Conservation (phyloP, 2,888 invertebrate species). For the Rhingia campestris region DNA sequence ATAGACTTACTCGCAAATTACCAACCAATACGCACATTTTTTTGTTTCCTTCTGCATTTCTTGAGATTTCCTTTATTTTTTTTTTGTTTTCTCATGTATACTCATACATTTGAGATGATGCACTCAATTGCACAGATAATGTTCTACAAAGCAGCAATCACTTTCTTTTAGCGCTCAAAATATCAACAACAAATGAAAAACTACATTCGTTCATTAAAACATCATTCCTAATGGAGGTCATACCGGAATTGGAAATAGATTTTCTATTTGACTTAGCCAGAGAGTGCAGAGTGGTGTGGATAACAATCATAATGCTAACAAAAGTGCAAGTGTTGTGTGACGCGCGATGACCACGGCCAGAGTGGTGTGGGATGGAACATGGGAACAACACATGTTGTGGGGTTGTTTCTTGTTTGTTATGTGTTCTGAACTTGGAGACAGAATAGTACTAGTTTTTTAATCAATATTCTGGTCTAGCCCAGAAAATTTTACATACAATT, state of each 20-base stretch:
- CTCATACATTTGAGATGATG: conserved; percentile 23
- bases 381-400: conserved; percentile 14
- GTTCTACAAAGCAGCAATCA: conserved; percentile 41
- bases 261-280: conserved; percentile 1
- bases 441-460: conserved; percentile 19
- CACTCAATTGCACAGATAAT: conserved; percentile 59
- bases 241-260: background rate
- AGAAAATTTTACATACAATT: background rate
- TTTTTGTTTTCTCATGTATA: too few relatives aligned
- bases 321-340: conserved; percentile 37
- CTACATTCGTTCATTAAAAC: conserved; percentile 17
- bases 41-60: conserved; percentile 22
- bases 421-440: conserved; percentile 54
- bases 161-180: conserved; percentile 34
- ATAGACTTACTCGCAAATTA: conserved; percentile 45
- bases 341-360: conserved; percentile 28
- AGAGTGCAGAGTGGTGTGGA: background rate
- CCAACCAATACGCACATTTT: conserved; percentile 30
- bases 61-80: conserved; percentile 22
- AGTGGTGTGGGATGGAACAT: background rate
- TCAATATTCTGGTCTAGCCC: conserved; percentile 48
- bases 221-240: conserved; percentile 32
- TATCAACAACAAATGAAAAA: background rate
- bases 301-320: conserved; percentile 2
- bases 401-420: conserved; percentile 29